These are phyloP conservation scores for Spheniscus mendiculus DNA, from an alignment of 2,113 vertebrate genomes.

Conservation along the genomic window DNA sequence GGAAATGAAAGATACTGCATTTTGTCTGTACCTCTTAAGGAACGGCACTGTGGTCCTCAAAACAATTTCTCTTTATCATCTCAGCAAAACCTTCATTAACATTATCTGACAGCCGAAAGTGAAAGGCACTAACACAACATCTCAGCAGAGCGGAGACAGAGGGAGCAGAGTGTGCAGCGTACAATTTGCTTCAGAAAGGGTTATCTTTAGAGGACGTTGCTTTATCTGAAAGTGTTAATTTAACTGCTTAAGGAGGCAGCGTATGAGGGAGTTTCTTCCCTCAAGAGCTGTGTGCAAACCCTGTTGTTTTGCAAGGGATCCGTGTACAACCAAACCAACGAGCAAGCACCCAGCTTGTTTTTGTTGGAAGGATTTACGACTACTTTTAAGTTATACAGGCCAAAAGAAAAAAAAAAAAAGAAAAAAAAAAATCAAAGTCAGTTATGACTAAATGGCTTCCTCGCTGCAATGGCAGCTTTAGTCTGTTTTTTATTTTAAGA, in stretches of 20 bases:
- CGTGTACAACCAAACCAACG: fast-evolving
- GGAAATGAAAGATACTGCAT: background rate
- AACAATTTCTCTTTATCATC: background rate
- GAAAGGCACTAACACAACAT: background rate
- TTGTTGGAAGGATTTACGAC: background rate
- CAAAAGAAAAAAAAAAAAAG: background rate
- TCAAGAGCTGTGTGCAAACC: fast-evolving
- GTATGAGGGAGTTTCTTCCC: background rate
- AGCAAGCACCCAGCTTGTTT: background rate
- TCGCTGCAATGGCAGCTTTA: background rate
- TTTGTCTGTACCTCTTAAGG: background rate
- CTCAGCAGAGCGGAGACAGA: background rate
- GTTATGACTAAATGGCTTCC: background rate
- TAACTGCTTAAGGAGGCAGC: background rate
- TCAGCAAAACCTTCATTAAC: background rate
- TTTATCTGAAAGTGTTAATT: background rate
- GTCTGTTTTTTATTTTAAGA: background rate
- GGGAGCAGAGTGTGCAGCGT: background rate
- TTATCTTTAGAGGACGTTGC: background rate
- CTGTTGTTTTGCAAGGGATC: background rate
- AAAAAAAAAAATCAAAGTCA: background rate
- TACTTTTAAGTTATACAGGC: background rate
- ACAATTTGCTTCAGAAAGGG: background rate
- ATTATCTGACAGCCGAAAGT: background rate
- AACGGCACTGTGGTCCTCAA: background rate